Conservation (phyloP, 2,113 vertebrate genomes). For the Bufo gargarizans region DNA sequence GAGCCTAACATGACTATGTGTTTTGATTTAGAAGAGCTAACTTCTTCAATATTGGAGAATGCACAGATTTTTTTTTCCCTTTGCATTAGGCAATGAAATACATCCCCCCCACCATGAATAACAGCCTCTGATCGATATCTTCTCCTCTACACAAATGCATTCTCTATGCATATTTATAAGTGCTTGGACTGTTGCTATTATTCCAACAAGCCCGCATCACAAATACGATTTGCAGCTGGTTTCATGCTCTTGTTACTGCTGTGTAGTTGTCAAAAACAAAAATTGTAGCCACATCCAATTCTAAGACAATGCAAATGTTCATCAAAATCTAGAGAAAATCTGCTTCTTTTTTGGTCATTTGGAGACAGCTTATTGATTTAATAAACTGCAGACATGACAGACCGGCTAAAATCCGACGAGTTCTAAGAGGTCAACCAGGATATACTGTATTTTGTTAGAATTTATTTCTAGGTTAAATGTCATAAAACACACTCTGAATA, state of each 20-base stretch:
- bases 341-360: background rate
- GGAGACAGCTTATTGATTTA: background rate
- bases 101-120: constrained; percentile 30
- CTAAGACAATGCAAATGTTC: constrained; percentile 26
- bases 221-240: constrained; percentile 20
- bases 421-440: background rate
- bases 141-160: constrained; percentile 43
- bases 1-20: background rate
- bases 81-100: constrained; percentile 43
- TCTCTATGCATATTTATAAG: constrained; percentile 50
- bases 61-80: background rate
- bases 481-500: background rate
- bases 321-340: constrained; percentile 11
- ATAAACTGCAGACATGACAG: background rate
- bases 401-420: background rate
- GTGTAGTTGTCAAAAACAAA: constrained; percentile 17
- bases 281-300: constrained; percentile 1
- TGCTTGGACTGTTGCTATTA: constrained; percentile 7
- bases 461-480: background rate
- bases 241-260: constrained; percentile 20
- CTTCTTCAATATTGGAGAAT: constrained; percentile 12
- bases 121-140: constrained; percentile 43
- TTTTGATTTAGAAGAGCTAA: background rate
- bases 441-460: background rate
- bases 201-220: constrained; percentile 35